Conservation (phyloP, 2,797 vertebrate genomes). For the Lates japonicus region DNA sequence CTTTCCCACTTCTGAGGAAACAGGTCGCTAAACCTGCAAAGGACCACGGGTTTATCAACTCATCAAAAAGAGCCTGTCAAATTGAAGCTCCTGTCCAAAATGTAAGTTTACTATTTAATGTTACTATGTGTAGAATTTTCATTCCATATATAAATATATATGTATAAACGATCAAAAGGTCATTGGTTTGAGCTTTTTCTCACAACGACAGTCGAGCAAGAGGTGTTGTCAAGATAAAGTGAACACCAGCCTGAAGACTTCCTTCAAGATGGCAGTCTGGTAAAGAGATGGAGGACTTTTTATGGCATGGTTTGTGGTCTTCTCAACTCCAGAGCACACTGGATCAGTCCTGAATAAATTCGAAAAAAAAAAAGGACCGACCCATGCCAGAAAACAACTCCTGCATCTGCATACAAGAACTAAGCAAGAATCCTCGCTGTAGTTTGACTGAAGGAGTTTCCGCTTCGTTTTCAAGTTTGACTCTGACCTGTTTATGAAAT, state of each 20-base stretch:
- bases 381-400: slow-evolving; percentile 48
- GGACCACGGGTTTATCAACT: slow-evolving; percentile 45
- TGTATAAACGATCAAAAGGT: slow-evolving; percentile 63
- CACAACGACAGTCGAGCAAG: slow-evolving; percentile 31
- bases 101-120: slow-evolving; percentile 72
- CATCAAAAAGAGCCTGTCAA: slow-evolving; percentile 68
- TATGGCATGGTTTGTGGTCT: slow-evolving; percentile 43
- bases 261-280: slow-evolving; percentile 20
- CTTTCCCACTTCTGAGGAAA: slow-evolving; percentile 35
- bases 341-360: slow-evolving; percentile 33
- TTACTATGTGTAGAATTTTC: slow-evolving; percentile 67
- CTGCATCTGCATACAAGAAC: slow-evolving; percentile 41
- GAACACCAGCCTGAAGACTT: slow-evolving; percentile 51
- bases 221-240: slow-evolving; percentile 38
- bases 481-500: slow-evolving; percentile 71
- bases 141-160: slow-evolving; percentile 62
- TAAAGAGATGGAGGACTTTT: slow-evolving; percentile 44
- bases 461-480: slow-evolving; percentile 70
- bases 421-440: slow-evolving; percentile 52
- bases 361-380: background rate
- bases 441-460: slow-evolving; percentile 54
- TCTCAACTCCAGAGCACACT: slow-evolving; percentile 40
- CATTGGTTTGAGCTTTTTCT: slow-evolving; percentile 51
- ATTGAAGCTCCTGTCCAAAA: slow-evolving; percentile 71
- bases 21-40: slow-evolving; percentile 34